Percentiles rank a stretch among this genome's conserved stretches.
These are phyloP conservation scores for Drosophila buzzatii DNA, from an alignment of 2,888 invertebrate genomes.

Conservation along the genomic window DNA sequence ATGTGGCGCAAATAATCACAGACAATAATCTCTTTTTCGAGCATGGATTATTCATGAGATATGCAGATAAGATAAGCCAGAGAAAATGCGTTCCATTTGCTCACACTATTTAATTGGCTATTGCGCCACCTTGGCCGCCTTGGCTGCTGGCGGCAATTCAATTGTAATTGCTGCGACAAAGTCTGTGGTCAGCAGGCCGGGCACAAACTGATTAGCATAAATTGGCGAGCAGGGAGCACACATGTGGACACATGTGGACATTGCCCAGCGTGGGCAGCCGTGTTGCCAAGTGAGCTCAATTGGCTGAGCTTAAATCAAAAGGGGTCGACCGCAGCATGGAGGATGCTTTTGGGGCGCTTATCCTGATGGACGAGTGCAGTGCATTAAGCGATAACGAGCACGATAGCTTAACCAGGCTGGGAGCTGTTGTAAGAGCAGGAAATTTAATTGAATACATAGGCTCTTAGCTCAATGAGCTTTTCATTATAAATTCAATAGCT, in stretches of 20 bases:
- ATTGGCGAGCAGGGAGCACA: conserved; percentile 23
- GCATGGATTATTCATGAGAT: conserved; percentile 63
- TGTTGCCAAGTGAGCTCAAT: conserved; percentile 3
- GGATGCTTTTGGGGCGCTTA: conserved; percentile 36
- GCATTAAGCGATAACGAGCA: conserved; percentile 50
- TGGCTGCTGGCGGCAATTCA: conserved; percentile 31
- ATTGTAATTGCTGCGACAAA: conserved; percentile 38
- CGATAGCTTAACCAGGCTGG: conserved; percentile 19
- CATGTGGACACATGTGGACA: conserved; percentile 62
- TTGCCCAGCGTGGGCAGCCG: conserved; percentile 15
- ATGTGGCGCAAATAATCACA: conserved; percentile 59
- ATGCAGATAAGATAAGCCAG: conserved; percentile 8
- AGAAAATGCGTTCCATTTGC: conserved; percentile 1
- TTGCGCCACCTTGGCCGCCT: conserved; percentile 51
- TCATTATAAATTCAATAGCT: conserved; percentile 14
- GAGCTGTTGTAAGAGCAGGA: background rate
- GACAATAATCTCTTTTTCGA: conserved; percentile 48
- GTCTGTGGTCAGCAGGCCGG: conserved; percentile 22
- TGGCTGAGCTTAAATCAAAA: conserved; percentile 53
- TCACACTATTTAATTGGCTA: conserved; percentile 49
- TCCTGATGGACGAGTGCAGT: conserved; percentile 64
- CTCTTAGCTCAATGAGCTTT: conserved; percentile 52
- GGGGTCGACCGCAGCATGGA: conserved; percentile 66
- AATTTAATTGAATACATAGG: conserved; percentile 26
- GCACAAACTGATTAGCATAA: conserved; percentile 71